These are phyloP conservation scores for Eira barbara DNA, from an alignment of 2,113 vertebrate species.

Conservation along the genomic window DNA sequence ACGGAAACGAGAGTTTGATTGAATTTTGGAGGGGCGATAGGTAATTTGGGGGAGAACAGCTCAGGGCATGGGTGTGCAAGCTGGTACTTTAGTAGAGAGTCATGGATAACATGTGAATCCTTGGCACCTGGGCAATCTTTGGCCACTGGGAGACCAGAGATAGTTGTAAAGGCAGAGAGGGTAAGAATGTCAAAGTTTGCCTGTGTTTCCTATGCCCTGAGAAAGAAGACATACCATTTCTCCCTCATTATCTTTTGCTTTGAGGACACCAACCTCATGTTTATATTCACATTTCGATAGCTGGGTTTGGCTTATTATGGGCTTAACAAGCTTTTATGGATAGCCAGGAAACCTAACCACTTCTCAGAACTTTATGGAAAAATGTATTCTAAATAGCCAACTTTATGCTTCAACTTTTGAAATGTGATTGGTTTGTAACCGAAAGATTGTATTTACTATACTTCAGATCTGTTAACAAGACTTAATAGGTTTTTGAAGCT, in stretches of 20 bases:
- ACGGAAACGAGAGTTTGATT: not conserved
- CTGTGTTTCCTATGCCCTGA: not conserved
- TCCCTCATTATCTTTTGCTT: not conserved
- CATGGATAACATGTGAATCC: not conserved
- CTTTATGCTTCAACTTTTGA: slow-evolving; percentile 6
- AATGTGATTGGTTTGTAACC: slow-evolving; percentile 10
- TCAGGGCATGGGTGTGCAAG: not conserved
- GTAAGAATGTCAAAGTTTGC: not conserved
- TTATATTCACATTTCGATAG: not conserved
- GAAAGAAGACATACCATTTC: not conserved
- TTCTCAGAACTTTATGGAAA: slow-evolving; percentile 16
- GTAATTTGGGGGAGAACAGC: not conserved
- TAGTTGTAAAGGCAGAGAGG: not conserved
- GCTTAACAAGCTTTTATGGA: not conserved
- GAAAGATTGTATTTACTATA: not conserved
- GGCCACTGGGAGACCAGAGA: not conserved
- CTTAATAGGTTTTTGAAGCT: slow-evolving; percentile 8
- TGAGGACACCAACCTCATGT: not conserved
- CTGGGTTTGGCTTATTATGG: not conserved
- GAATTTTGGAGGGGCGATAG: not conserved
- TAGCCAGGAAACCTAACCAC: not conserved
- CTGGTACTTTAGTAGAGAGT: not conserved
- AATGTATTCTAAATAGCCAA: not conserved
- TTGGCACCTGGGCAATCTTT: not conserved
- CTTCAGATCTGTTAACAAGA: not conserved